A percentile compares a stretch with the other conserved stretches of the same genome.
These are phyloP conservation scores for Montipora efflorescens DNA, from an alignment of 64 coral and sea anemone species.

Conservation along the genomic window DNA sequence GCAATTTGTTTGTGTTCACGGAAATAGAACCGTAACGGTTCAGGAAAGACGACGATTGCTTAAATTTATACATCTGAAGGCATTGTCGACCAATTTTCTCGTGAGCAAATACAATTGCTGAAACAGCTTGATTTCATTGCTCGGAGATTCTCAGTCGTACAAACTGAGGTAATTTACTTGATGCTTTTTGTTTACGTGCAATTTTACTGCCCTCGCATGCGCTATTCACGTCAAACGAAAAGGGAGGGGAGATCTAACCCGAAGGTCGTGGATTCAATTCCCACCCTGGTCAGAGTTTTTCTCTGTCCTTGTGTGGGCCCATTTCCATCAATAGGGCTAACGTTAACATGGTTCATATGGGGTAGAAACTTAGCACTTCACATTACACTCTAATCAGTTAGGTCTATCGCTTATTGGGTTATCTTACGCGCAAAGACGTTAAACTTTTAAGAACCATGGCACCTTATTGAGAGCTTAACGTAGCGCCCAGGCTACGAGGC, in stretches of 20 bases:
- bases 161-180: not conserved
- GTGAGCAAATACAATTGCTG: slow-evolving; percentile 10
- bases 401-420: too few species aligned
- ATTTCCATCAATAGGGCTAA: too few species aligned
- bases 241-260: not conserved
- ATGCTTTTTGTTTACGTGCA: not conserved
- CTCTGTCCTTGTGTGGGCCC: too few species aligned
- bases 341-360: too few species aligned
- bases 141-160: not conserved
- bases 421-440: not conserved
- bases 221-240: not conserved
- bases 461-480: slow-evolving; percentile 1
- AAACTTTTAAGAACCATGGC: not conserved
- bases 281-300: too few species aligned
- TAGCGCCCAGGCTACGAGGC: not conserved
- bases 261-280: too few species aligned
- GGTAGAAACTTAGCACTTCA: too few species aligned
- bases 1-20: not conserved
- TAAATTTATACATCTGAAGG: slow-evolving; percentile 11
- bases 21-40: slow-evolving; percentile 7
- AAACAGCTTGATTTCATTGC: not conserved
- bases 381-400: too few species aligned
- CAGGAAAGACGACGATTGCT: not conserved
- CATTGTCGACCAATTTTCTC: not conserved
- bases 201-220: not conserved